Evolutionary conservation across 2,113 vertebrate species (phyloP), one percentile per base, ranked within the genome.

Genomic region (Geococcyx californianus): DNA sequence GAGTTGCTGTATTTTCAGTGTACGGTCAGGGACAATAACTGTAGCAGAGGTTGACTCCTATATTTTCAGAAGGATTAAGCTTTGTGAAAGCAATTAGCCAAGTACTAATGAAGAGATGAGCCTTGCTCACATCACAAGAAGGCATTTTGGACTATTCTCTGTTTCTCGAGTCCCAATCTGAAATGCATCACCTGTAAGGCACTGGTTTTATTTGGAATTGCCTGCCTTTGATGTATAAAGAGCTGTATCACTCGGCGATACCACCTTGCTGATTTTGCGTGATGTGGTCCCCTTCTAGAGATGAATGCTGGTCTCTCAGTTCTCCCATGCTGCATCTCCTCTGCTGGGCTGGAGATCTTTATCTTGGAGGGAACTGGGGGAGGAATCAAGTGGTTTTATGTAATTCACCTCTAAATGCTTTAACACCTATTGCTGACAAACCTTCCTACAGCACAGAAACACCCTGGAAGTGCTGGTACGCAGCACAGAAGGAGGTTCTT

Each of bases 361-460:
- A 7, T 31, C 16, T 75, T 4, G 18, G 38, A 55, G 24, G 25
- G 14, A 49, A 3, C 0, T 14, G 29, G 26, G 33, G 5, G 9
- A 29, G 3, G 4, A 25, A 69, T 33, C 9, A 31, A 56, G 24
- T 1, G 14, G 52, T 89, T 42, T 20, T 9, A 4, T 45, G 16
- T 0, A 0, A 47, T 60, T 66, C 2, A 8, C 10, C 72, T 74
- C 10, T 8, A 25, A 33, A 52, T 49, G 17, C 12, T 20, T 60
- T 68, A 63, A 28, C 45, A 80, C 45, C 13, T 64, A 4, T 81
- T 77, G n/a, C 42, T 72, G 70, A 63, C 17, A 26, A 55, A 5
- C 9, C 20, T 80, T 40, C 15, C 1, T 21, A 21, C 20, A 67
- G 38, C 34, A 55, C 3, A 36, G 7, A 47, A 33, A 36, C 31